A percentile compares a stretch with the other conserved stretches of the same genome.
Conservation (phyloP, 2,113 vertebrate genomes). For the Myodes glareolus region DNA sequence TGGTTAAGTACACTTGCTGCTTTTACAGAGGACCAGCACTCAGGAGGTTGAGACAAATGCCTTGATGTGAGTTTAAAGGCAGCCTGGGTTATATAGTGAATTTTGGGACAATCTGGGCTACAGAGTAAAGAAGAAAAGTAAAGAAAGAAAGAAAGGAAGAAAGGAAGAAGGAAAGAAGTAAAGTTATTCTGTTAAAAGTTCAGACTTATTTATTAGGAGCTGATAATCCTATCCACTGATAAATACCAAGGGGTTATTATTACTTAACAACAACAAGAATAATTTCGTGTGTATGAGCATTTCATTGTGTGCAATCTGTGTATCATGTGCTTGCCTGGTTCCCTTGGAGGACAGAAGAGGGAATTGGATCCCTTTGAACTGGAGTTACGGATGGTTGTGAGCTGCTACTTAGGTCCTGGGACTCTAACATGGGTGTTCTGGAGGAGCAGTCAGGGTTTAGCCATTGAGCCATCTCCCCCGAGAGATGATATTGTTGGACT, state of each 20-base stretch:
- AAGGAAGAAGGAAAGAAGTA: neutral
- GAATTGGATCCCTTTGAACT: neutral
- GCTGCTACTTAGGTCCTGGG: neutral
- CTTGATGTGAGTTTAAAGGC: neutral
- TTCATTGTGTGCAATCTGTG: neutral
- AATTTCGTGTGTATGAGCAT: neutral
- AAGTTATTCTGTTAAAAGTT: constrained; percentile 6
- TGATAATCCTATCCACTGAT: constrained; percentile 1
- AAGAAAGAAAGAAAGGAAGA: neutral
- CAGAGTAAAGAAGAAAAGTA: neutral
- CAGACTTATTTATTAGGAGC: constrained; percentile 29
- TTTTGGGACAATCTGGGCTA: neutral
- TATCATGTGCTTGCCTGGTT: neutral
- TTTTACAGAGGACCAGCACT: neutral
- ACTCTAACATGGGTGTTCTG: neutral
- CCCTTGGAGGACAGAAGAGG: neutral
- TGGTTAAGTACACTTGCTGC: neutral
- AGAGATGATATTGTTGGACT: constrained; percentile 39
- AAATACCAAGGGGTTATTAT: neutral
- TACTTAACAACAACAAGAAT: neutral
- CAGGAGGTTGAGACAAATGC: neutral
- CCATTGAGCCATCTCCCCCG: neutral
- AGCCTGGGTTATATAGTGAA: neutral
- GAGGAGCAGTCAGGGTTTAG: neutral
- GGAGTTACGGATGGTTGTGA: neutral